Conservation (phyloP, 2,888 invertebrate genomes). For the Subacronicta megacephala region DNA sequence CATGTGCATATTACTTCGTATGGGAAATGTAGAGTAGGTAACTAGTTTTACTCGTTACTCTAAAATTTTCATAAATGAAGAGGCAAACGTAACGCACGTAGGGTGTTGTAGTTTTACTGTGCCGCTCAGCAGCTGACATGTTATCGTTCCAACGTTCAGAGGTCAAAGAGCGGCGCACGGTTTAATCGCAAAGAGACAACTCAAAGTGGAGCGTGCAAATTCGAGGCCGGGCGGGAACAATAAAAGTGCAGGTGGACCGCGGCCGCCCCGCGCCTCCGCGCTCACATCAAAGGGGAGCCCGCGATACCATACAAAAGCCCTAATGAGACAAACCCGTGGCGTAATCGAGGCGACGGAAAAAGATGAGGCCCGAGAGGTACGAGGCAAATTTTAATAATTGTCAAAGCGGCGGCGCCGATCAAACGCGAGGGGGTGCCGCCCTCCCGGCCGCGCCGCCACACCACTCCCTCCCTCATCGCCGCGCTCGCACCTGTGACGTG, state of each 20-base stretch:
- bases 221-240: conserved; percentile 83
- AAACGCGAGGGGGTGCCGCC: conserved; percentile 79
- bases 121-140: conserved; percentile 52
- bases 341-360: conserved; percentile 89
- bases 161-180: conserved; percentile 73
- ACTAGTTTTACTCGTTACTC: conserved; percentile 45
- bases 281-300: conserved; percentile 85
- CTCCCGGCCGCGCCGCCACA: conserved; percentile 48
- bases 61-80: conserved; percentile 32
- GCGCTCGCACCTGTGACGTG: conserved; percentile 81
- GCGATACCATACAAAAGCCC: conserved; percentile 89
- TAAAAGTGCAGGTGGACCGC: conserved; percentile 88
- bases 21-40: too few relatives aligned
- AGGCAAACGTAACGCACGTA: conserved; percentile 24
- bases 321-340: conserved; percentile 90
- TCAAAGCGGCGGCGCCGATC: conserved; percentile 90
- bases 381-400: conserved; percentile 90
- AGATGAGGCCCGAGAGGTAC: conserved; percentile 89
- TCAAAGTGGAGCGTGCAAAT: conserved; percentile 88
- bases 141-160: conserved; percentile 68
- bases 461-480: conserved; percentile 49
- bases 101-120: conserved; percentile 15
- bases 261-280: conserved; percentile 72
- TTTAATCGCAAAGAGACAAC: conserved; percentile 84
- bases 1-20: conserved; percentile 48